Conservation (phyloP, 2,888 invertebrate species). For the Prenolepis imparis region DNA sequence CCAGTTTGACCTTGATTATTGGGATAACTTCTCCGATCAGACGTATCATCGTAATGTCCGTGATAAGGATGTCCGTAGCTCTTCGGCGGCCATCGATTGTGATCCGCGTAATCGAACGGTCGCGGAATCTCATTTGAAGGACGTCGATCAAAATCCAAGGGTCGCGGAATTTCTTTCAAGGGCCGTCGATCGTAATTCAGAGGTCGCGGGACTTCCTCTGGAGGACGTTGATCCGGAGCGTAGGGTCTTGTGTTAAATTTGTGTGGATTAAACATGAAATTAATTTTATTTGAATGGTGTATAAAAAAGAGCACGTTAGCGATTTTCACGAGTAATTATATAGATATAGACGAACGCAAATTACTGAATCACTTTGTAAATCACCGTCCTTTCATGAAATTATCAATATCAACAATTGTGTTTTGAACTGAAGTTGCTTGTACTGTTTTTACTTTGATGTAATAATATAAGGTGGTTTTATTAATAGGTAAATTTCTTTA, state of each 20-base stretch:
- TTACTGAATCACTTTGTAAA: not conserved
- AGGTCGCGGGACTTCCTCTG: conserved; percentile 58
- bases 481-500: not conserved
- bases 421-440: not conserved
- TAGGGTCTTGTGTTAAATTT: conserved; percentile 31
- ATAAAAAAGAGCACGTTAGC: not conserved
- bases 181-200: conserved; percentile 52
- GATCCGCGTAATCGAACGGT: conserved; percentile 40
- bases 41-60: not conserved
- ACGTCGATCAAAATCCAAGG: conserved; percentile 42
- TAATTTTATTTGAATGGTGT: not conserved
- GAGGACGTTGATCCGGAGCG: conserved; percentile 38
- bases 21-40: conserved; percentile 22
- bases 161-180: conserved; percentile 40
- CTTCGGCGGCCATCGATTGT: conserved; percentile 68
- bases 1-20: not conserved
- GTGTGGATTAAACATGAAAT: not conserved
- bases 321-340: not conserved
- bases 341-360: not conserved
- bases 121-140: conserved; percentile 55
- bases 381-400: not conserved
- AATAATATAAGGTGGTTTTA: not conserved
- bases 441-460: not conserved
- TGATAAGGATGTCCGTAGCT: conserved; percentile 39
- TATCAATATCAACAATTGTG: not conserved